Conservation (phyloP, 1,140 invertebrate genomes). For the Megathymus violae region DNA sequence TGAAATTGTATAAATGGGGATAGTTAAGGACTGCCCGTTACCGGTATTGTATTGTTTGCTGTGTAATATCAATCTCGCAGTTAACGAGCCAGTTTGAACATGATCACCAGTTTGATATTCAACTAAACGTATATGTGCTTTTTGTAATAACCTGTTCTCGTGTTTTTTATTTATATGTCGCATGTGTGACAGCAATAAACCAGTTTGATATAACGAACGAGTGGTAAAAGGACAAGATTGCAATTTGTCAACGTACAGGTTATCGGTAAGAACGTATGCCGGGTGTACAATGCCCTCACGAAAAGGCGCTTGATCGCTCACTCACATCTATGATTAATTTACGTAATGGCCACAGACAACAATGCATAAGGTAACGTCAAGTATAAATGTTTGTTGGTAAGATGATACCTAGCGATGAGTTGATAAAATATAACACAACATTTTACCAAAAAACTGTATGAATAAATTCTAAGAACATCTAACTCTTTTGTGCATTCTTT, state of each 20-base stretch:
- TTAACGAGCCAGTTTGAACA: neutral
- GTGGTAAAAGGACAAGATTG: conserved; percentile 1
- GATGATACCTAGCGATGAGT: too few species aligned
- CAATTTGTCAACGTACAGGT: conserved; percentile 4
- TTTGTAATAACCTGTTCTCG: too few species aligned
- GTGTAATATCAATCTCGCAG: neutral
- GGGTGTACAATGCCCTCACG: conserved; percentile 8
- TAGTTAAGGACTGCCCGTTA: conserved; percentile 17
- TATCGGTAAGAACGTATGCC: conserved; percentile 1
- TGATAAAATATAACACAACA: too few species aligned
- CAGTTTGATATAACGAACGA: neutral
- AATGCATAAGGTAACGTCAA: neutral
- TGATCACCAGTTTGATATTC: too few species aligned
- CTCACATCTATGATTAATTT: conserved; percentile 3
- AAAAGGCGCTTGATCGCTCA: conserved; percentile 7
- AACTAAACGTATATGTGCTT: too few species aligned
- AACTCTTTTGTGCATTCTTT: too few species aligned
- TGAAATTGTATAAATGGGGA: conserved; percentile 30
- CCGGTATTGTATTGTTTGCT: conserved; percentile 22
- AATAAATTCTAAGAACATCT: too few species aligned
- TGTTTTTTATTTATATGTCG: neutral
- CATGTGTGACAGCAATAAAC: neutral
- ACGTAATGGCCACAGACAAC: neutral
- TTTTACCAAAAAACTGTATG: too few species aligned
- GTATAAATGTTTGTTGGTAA: neutral